phyloP scores from a whole-genome alignment of 2,888 invertebrate genomes.

The Aporophyla nigra region DNA sequence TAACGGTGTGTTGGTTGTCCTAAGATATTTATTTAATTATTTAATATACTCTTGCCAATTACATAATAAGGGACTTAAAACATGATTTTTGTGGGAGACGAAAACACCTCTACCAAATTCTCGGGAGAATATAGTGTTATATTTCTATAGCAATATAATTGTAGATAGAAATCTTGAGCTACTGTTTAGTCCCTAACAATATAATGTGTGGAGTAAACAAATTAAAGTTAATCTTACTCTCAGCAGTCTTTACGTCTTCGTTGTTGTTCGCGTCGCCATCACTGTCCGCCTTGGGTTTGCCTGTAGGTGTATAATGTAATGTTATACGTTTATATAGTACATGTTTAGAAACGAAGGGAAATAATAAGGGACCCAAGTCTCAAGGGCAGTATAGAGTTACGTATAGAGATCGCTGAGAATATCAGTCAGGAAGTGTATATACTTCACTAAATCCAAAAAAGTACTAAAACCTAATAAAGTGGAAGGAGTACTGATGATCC shows the following conservation, averaged over 20 bases:
- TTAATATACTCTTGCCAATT: no score
- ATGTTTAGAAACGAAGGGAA: background rate
- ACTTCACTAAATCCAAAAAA: background rate
- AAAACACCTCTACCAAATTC: background rate
- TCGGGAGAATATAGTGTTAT: background rate
- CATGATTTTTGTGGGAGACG: background rate
- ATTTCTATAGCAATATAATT: background rate
- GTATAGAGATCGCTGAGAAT: background rate
- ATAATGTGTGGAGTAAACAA: constrained; percentile 63
- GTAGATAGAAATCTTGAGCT: constrained; percentile 18
- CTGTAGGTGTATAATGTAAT: constrained; percentile 53
- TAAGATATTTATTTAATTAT: no score
- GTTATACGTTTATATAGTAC: background rate
- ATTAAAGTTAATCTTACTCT: constrained; percentile 77
- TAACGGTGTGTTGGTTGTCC: no score
- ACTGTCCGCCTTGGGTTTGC: constrained; percentile 70
- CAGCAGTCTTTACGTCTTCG: constrained; percentile 67
- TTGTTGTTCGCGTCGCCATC: constrained; percentile 67
- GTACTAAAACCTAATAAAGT: constrained; percentile 5
- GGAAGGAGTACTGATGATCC: background rate
- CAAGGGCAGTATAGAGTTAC: background rate
- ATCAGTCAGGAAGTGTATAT: background rate
- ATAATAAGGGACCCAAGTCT: background rate
- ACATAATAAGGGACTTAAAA: background rate
- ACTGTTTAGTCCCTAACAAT: constrained; percentile 37